Base-by-base conservation (phyloP, 2,888 invertebrate genomes). In the Ochropleura leucogaster region DNA sequence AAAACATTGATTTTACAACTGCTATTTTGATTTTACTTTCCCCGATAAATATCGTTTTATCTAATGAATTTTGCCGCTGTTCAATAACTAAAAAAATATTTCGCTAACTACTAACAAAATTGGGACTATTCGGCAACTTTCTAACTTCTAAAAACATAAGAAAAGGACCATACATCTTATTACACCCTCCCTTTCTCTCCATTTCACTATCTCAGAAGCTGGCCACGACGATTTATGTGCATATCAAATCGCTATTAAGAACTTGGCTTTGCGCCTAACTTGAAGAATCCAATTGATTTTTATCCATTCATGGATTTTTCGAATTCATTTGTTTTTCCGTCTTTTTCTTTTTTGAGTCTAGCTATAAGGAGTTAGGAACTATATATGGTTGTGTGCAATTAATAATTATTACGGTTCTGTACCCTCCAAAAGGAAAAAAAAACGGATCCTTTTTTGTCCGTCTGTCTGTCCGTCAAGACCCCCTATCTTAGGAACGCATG, bases 151-250 rank as follows among this genome's bases (percentile, higher is more conserved):
- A 53, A 55, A 68, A 9, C 5, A 53, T 55, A 69, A 72, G 60
- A 80, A 81, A 81, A 75, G 68, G 20, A 69, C 44, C 47, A 69
- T 72, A 76, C 30, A 76, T 68, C 72, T 72, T 57, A 67, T 59
- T 44, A 49, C 69, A 14, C 16, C 46, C 55, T 74, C 74, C 44
- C 60, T 73, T 79, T 72, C 51, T 42, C 63, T 69, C 63, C 64
- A 69, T 76, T 74, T 74, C 57, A 74, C 79, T 83, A 81, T 74
- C 83, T 74, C 69, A 46, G 64, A 83, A 83, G 20, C 78, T 82
- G 49, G 7, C 60, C 47, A 44, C 63, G 60, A 85, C 90, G 94
- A 95, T 94, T 93, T 95, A 95, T 95, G 94, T 93, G 92, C 95
- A 94, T 94, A 94, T 90, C 88, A 90, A 89, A 92, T 90, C 89